These are phyloP conservation scores for Musca vetustissima DNA, from an alignment of 1,140 invertebrate species.

Conservation along the genomic window DNA sequence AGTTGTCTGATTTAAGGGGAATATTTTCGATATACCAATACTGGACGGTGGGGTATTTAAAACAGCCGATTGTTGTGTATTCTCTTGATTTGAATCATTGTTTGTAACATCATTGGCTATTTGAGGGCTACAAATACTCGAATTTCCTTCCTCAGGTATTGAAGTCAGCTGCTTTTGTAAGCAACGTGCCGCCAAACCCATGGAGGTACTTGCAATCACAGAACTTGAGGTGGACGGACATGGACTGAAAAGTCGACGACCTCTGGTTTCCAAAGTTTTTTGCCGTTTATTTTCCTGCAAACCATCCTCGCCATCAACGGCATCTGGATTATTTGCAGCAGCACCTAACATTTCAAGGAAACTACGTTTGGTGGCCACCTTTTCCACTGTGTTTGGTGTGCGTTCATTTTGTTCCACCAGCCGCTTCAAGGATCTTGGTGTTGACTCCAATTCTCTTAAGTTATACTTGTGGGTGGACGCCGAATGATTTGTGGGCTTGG, in stretches of 20 bases:
- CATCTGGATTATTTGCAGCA: neutral
- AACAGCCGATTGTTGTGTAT: constrained; percentile 20
- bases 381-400: constrained; percentile 48
- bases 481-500: constrained; percentile 22
- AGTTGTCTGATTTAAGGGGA: neutral
- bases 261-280: constrained; percentile 52
- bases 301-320: constrained; percentile 26
- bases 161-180: constrained; percentile 30
- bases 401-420: constrained; percentile 51
- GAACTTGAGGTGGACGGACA: constrained; percentile 31
- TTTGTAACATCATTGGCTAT: neutral
- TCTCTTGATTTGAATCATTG: constrained; percentile 43
- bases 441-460: constrained; percentile 56
- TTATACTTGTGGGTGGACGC: constrained; percentile 45
- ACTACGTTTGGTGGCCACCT: constrained; percentile 40
- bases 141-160: constrained; percentile 39
- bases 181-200: constrained; percentile 14
- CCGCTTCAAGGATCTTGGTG: constrained; percentile 58
- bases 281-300: constrained; percentile 49
- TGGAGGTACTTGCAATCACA: neutral
- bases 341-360: constrained; percentile 49
- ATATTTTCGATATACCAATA: constrained; percentile 22
- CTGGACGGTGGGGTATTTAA: neutral
- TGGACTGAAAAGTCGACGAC: constrained; percentile 42
- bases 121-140: constrained; percentile 25